These are phyloP conservation scores for Vanessa tameamea DNA, from an alignment of 1,140 invertebrate genomes.

Conservation along the genomic window DNA sequence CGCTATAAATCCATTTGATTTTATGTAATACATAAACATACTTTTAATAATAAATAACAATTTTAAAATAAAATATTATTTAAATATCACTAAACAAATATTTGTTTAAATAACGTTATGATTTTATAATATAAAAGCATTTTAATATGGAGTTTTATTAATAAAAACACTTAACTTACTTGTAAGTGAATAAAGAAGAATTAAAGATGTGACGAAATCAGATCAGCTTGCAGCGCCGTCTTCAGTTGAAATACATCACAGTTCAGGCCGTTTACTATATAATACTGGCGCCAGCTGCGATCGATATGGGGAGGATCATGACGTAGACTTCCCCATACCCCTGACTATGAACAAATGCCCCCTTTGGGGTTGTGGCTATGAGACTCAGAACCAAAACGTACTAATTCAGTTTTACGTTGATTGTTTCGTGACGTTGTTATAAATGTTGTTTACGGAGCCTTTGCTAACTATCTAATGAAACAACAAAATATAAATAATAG, in stretches of 20 bases:
- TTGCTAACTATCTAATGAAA: neutral
- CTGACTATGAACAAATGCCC: slow-evolving; percentile 13
- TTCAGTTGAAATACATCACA: slow-evolving; percentile 26
- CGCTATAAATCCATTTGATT: too few relatives aligned
- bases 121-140: too few relatives aligned
- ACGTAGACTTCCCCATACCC: slow-evolving; percentile 35
- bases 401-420: slow-evolving; percentile 13
- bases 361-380: neutral
- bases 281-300: slow-evolving; percentile 37
- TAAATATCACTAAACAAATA: too few relatives aligned
- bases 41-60: too few relatives aligned
- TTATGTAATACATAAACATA: too few relatives aligned
- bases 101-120: too few relatives aligned
- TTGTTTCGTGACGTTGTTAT: slow-evolving; percentile 16
- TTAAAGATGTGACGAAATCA: neutral
- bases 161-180: slow-evolving; percentile 12
- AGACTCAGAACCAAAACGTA: neutral
- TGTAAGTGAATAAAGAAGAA: neutral
- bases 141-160: neutral
- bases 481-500: neutral
- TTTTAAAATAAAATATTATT: too few relatives aligned
- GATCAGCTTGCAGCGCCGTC: slow-evolving; percentile 2
- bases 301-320: slow-evolving; percentile 41
- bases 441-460: slow-evolving; percentile 9
- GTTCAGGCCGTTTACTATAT: slow-evolving; percentile 35